These are phyloP conservation scores for Oryctes rhinoceros DNA, from an alignment of 1,140 invertebrate species.

Conservation along the genomic window DNA sequence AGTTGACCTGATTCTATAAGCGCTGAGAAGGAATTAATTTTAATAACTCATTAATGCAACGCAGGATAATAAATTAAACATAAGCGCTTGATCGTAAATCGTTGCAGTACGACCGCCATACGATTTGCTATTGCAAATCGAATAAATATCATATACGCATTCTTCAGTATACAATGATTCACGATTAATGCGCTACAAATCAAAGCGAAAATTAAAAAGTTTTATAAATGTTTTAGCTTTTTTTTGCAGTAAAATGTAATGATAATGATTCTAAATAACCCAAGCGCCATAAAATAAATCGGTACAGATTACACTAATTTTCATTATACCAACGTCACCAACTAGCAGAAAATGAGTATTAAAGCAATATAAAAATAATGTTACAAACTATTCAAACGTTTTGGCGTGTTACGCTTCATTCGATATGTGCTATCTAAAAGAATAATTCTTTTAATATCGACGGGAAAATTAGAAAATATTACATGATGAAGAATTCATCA, in stretches of 20 bases:
- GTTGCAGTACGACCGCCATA: constrained; percentile 7
- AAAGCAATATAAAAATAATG: no score
- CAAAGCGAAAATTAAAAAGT: neutral
- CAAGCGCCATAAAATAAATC: no score
- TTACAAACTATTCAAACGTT: no score
- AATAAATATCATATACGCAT: constrained; percentile 20
- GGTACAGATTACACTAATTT: no score
- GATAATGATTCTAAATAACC: neutral
- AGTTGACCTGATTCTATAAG: constrained; percentile 14
- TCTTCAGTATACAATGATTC: constrained; percentile 25
- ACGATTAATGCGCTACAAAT: constrained; percentile 15
- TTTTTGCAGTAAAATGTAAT: constrained; percentile 1
- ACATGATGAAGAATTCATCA: no score
- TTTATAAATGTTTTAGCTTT: neutral
- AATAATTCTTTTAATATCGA: no score
- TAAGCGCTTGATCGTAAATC: constrained; percentile 34
- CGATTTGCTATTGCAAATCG: constrained; percentile 25
- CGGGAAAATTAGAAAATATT: no score
- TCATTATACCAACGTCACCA: no score
- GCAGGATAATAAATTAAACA: constrained; percentile 31
- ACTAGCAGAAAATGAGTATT: no score
- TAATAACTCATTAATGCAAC: constrained; percentile 30
- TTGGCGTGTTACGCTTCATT: no score
- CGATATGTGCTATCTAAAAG: no score
- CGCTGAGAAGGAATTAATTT: constrained; percentile 32